These are phyloP conservation scores for Tor tambroides DNA, from an alignment of 2,113 vertebrate genomes.

Conservation along the genomic window DNA sequence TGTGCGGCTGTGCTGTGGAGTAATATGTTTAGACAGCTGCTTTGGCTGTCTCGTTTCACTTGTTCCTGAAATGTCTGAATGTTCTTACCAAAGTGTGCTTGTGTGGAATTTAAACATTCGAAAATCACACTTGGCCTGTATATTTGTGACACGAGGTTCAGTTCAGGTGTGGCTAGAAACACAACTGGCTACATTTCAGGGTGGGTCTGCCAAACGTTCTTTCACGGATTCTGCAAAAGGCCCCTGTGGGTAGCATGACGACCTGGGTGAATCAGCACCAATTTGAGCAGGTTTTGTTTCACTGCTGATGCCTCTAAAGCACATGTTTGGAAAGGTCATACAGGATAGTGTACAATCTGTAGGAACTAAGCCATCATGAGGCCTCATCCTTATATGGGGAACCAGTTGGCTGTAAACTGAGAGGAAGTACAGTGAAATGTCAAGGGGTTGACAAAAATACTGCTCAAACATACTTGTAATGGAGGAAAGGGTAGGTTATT, in stretches of 20 bases:
- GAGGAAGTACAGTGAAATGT: not conserved
- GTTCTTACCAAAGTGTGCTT: not conserved
- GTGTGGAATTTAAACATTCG: not conserved
- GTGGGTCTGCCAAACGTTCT: not conserved
- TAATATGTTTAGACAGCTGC: conserved; percentile 43
- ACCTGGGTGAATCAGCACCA: conserved; percentile 10
- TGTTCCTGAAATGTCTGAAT: conserved; percentile 30
- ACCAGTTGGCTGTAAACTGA: conserved; percentile 16
- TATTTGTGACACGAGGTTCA: not conserved
- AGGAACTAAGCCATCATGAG: conserved; percentile 7
- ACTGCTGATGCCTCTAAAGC: not conserved
- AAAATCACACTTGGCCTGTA: not conserved
- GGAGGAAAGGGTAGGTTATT: not conserved
- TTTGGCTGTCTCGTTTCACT: conserved; percentile 11
- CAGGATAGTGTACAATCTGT: conserved; percentile 6
- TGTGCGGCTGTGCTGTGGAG: not conserved
- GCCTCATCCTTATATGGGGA: not conserved
- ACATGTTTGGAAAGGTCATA: conserved; percentile 21
- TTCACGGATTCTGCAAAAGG: not conserved
- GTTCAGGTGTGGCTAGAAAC: conserved; percentile 9
- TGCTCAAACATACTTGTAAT: not conserved
- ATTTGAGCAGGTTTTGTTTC: conserved; percentile 19
- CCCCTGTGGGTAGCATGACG: conserved; percentile 24
- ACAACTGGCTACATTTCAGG: not conserved
- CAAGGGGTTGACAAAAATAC: conserved; percentile 17